Evolutionary conservation across 2,888 invertebrate genomes (phyloP), one percentile per base, ranked within the genome.

Genomic region (Euplagia quadripunctaria): DNA sequence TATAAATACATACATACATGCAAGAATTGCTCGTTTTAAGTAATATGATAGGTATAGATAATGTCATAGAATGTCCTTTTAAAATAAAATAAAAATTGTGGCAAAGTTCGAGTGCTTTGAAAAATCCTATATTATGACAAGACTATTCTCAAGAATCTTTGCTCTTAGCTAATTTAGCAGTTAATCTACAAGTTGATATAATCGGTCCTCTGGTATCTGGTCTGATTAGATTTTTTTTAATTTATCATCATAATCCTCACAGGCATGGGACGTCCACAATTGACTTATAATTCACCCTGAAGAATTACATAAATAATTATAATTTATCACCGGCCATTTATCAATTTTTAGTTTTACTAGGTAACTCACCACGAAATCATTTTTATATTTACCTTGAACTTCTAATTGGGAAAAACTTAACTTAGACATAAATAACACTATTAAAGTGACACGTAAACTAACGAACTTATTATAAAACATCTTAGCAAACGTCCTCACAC

Each of bases 381-480:
- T 41, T 7, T 9, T 8, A 41, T 41, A 67, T 49, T 55, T 64
- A 75, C 75, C 75, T 41, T 64, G 55, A 67, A 80, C 84, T 7
- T 74, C 64, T 42, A 72, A 51, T 72, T 84, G 84, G 4, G 79
- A 71, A 17, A 70, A 43, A 79, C 77, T 72, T 14, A 78, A 68
- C 49, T 77, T 68, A 41, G 82, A 20, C 4, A 52, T 64, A 58
- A 81, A 67, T 64, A 78, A 69, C 64, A 82, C 20, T 31, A 65
- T 46, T 64, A 83, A 64, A n/a, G 82, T 70, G 68, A 68, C 77
- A 80, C 77, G 76, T 3, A 74, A 76, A 78, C 66, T 61, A 2
- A 79, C 46, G 11, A 76, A 66, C 9, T 79, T 82, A 71, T 74
- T 68, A 12, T 51, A 65, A 69, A 66, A 9, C 63, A 70, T 61